A percentile compares a stretch with the other conserved stretches of the same genome.
These are phyloP conservation scores for Mobula birostris DNA, from an alignment of 2,113 vertebrate species.

Conservation along the genomic window DNA sequence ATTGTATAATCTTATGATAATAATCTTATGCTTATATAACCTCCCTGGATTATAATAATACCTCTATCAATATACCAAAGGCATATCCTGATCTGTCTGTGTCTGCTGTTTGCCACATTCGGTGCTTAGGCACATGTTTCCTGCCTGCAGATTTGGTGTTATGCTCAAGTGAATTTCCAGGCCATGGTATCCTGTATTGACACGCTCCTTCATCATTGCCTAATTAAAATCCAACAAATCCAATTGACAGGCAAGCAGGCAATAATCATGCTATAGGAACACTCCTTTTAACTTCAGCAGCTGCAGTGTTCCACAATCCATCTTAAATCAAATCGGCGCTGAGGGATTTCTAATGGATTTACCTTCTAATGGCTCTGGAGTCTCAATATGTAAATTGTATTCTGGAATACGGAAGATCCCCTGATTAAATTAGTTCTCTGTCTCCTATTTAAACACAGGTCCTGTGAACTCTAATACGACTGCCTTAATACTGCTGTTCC, in stretches of 20 bases:
- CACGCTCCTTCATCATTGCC: constrained; percentile 11
- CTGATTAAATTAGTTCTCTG: constrained; percentile 32
- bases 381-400: constrained; percentile 22
- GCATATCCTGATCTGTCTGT: neutral
- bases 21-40: neutral
- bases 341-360: constrained; percentile 32
- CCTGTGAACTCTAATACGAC: neutral
- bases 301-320: neutral
- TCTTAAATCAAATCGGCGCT: constrained; percentile 23
- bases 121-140: neutral
- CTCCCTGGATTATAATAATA: neutral
- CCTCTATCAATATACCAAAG: neutral
- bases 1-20: too few species aligned
- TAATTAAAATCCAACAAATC: constrained; percentile 24
- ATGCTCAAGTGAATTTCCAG: neutral
- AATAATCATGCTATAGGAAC: constrained; percentile 21
- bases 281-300: constrained; percentile 20
- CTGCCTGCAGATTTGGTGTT: neutral
- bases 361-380: neutral
- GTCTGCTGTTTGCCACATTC: neutral
- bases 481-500: neutral
- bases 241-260: constrained; percentile 17
- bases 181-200: neutral
- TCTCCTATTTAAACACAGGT: constrained; percentile 32
- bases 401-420: neutral